Conservation (phyloP, 1,140 invertebrate genomes). For the Drosophila sproati region DNA sequence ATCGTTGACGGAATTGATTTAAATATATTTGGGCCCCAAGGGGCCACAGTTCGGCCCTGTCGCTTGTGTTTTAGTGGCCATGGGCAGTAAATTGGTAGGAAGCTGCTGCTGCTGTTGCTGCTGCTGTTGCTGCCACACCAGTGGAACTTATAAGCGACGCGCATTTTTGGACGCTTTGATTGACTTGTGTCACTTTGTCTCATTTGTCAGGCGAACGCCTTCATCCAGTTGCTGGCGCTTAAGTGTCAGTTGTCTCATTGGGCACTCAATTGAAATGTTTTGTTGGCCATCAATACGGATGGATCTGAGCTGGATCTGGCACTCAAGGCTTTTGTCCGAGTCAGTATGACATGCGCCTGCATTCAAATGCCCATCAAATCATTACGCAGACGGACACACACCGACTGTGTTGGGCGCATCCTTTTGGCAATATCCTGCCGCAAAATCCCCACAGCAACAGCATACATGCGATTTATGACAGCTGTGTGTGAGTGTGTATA, state of each 20-base stretch:
- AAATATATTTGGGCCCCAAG: slow-evolving; percentile 80
- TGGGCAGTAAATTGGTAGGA: slow-evolving; percentile 66
- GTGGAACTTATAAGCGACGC: slow-evolving; percentile 74
- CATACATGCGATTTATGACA: slow-evolving; percentile 77
- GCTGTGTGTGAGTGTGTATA: slow-evolving; percentile 34
- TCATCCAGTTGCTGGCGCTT: slow-evolving; percentile 50
- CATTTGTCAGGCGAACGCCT: slow-evolving; percentile 82
- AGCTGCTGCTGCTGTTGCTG: slow-evolving; percentile 25
- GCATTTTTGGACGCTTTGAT: slow-evolving; percentile 75
- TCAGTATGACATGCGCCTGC: slow-evolving; percentile 65
- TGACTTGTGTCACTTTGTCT: slow-evolving; percentile 84
- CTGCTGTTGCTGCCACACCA: slow-evolving; percentile 16
- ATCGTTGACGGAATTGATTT: slow-evolving; percentile 81
- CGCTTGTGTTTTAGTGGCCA: slow-evolving; percentile 35
- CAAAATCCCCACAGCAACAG: slow-evolving; percentile 50
- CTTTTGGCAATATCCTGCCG: slow-evolving; percentile 77
- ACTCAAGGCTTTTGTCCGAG: slow-evolving; percentile 34
- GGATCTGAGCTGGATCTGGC: slow-evolving; percentile 4
- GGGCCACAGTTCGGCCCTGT: slow-evolving; percentile 43
- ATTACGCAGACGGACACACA: slow-evolving; percentile 66
- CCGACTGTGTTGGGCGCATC: slow-evolving; percentile 41
- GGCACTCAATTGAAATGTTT: slow-evolving; percentile 73
- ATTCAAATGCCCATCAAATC: slow-evolving; percentile 80
- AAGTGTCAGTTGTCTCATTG: slow-evolving; percentile 80
- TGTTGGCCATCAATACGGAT: slow-evolving; percentile 17